Evolutionary conservation across 53 echinoderm and acorn worm species (phyloP), one percentile per base, ranked within the genome.

Genomic region (Mesocentrotus franciscanus): DNA sequence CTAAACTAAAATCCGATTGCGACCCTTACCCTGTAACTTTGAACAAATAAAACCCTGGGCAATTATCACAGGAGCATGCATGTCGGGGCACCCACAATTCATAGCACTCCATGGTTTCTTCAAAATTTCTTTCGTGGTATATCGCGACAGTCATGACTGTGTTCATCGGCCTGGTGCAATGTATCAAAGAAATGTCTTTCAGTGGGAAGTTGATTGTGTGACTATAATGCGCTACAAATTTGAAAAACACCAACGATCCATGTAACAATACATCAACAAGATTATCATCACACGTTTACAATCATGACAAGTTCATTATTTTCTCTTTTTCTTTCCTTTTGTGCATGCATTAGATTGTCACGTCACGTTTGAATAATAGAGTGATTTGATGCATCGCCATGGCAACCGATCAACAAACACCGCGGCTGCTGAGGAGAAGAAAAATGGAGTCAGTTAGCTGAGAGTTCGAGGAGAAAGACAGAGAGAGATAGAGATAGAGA

Each of bases 371-470:
- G 56, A 87, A 87, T 87, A 87, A 87, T 87, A 87, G 87, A 87
- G 87, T 87, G 87, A 87, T 87, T 87, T 56, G n/a, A 58, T 11
- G 58, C n/a, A 87, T 87, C 87, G n/a, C 87, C 87, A 59, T 87
- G 87, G 29, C 58, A 87, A 58, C 87, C 29, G 29, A 29, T 87
- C 87, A 87, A 87, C 56, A 56, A 87, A 56, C 29, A 56, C 87
- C 4, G n/a, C 87, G n/a, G 70, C 22, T 36, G 62, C 29, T n/a
- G 56, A 56, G 29, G 34, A 75, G 68, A 35, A 75, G 75, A 74
- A 49, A 75, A 72, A 92, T 17, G 12, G 75, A 72, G 92, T 33
- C 33, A 26, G 29, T 34, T 58, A 92, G 71, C 22, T 64, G 75
- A 70, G 57, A 30, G 61, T 20, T 16, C 29, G 29, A 34, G 71